Percentiles rank a stretch among this genome's conserved stretches.
phyloP scores from a whole-genome alignment of 2,888 invertebrate species.

The Holacanthella duospinosa region DNA sequence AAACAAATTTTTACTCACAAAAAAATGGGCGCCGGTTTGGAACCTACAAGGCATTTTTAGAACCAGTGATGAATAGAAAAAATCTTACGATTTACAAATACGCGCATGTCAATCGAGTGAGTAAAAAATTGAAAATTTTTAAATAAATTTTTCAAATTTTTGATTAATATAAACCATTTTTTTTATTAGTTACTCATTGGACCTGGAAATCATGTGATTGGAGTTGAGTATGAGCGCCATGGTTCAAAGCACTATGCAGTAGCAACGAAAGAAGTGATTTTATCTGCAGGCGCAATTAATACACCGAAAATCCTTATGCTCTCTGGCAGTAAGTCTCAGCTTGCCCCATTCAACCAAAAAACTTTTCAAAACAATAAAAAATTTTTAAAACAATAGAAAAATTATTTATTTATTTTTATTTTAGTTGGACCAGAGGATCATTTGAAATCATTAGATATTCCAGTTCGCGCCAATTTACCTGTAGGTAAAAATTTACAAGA shows the following conservation, averaged over 20 bases:
- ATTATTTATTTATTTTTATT: too few species aligned
- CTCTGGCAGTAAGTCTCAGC: constrained; percentile 15
- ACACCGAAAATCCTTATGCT: constrained; percentile 28
- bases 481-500: constrained; percentile 34
- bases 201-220: constrained; percentile 25
- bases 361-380: not conserved
- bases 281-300: constrained; percentile 25
- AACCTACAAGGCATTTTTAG: constrained; percentile 29
- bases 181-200: constrained; percentile 24
- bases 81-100: constrained; percentile 18
- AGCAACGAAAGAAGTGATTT: constrained; percentile 31
- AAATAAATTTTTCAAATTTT: not conserved
- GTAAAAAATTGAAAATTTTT: not conserved
- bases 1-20: constrained; percentile 31
- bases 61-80: constrained; percentile 3
- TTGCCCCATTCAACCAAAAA: too few species aligned
- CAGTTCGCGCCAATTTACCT: constrained; percentile 24
- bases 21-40: constrained; percentile 31
- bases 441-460: constrained; percentile 24
- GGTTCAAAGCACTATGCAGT: constrained; percentile 24
- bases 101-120: constrained; percentile 13
- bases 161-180: not conserved
- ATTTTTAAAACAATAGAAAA: not conserved
- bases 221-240: constrained; percentile 31
- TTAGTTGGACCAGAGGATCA: constrained; percentile 29